phyloP scores from a whole-genome alignment of 1,140 invertebrate species.

The Amyelois transitella region DNA sequence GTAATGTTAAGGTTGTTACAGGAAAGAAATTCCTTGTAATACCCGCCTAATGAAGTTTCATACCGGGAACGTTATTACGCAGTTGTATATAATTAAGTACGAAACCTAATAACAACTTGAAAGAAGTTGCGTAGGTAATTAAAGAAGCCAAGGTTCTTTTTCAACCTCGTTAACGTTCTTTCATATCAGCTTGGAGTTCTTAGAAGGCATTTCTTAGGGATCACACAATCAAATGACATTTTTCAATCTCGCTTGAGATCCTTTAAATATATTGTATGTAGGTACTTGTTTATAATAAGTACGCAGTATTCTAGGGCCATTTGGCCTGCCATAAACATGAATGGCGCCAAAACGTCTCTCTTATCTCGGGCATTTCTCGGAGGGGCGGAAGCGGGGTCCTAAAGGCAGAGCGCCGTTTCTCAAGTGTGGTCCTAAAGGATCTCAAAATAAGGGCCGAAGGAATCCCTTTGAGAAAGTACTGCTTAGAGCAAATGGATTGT shows the following conservation, averaged over 20 bases:
- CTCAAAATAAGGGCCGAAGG: constrained; percentile 58
- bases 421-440: constrained; percentile 67
- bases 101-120: constrained; percentile 4
- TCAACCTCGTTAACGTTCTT: constrained; percentile 7
- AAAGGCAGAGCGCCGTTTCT: constrained; percentile 53
- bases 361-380: constrained; percentile 70
- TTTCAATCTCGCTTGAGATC: constrained; percentile 29
- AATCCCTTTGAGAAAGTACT: constrained; percentile 56
- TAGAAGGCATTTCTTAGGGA: not conserved
- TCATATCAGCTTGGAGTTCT: constrained; percentile 7
- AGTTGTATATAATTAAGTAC: not conserved
- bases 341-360: constrained; percentile 70
- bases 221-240: constrained; percentile 15
- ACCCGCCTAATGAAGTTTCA: not conserved
- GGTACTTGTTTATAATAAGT: constrained; percentile 70
- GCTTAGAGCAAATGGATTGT: constrained; percentile 67
- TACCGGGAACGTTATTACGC: not conserved
- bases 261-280: constrained; percentile 51
- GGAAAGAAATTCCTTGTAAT: constrained; percentile 1
- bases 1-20: not conserved
- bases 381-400: constrained; percentile 61
- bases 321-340: constrained; percentile 70
- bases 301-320: constrained; percentile 64
- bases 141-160: not conserved
- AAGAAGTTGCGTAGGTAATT: not conserved